A percentile compares a stretch with the other conserved stretches of the same genome.
Evolutionary conservation across 2,888 invertebrate species (phyloP).

Genomic region (Seira sanloemensis): DNA sequence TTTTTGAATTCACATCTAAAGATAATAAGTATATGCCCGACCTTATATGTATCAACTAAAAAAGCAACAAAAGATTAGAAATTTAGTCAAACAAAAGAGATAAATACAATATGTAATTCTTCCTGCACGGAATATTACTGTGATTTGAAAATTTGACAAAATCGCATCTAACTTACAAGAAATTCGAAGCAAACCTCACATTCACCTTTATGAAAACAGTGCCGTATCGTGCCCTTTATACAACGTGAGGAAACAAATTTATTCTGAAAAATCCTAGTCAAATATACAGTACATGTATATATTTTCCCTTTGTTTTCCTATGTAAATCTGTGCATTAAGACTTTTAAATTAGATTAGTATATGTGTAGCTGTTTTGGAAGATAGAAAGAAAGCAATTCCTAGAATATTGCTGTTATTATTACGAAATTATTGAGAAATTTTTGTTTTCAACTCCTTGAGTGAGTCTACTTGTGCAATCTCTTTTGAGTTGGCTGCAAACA

Average conservation of each 20-base stretch:
- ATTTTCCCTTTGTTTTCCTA: neutral
- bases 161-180: neutral
- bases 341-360: neutral
- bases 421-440: too few species aligned
- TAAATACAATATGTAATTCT: too few species aligned
- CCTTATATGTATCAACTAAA: too few species aligned
- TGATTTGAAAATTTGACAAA: neutral
- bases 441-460: too few species aligned
- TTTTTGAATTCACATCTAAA: too few species aligned
- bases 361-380: neutral
- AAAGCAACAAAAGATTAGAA: too few species aligned
- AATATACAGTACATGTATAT: neutral
- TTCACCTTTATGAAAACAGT: neutral
- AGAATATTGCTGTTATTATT: too few species aligned
- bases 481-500: too few species aligned
- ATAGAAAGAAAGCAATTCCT: too few species aligned
- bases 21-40: too few species aligned
- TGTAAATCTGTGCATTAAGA: neutral
- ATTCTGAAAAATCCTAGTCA: neutral
- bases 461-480: too few species aligned
- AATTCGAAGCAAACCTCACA: constrained; percentile 1
- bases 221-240: constrained; percentile 36
- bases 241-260: constrained; percentile 13
- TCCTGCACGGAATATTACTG: neutral
- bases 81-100: neutral